phyloP scores from a whole-genome alignment of 2,797 vertebrate genomes.

The Gallinago stenura region DNA sequence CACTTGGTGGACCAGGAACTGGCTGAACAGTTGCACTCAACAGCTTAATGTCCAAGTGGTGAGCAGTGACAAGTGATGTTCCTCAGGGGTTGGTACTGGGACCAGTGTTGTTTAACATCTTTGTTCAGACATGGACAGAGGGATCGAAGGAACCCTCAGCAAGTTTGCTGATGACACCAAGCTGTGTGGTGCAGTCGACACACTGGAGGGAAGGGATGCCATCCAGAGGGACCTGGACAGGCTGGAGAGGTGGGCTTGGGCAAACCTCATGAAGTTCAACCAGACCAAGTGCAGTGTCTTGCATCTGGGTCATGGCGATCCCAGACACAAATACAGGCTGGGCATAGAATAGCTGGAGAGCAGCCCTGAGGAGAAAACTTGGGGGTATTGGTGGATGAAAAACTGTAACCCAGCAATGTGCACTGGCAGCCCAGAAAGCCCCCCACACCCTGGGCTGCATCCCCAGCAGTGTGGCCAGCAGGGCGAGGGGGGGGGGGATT shows the following conservation, averaged over 20 bases:
- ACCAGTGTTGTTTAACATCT: background rate
- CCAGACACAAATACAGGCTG: background rate
- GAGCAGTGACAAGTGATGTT: background rate
- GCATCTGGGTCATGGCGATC: background rate
- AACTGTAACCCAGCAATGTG: background rate
- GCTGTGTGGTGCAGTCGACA: no score
- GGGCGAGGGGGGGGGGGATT: background rate
- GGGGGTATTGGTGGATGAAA: background rate
- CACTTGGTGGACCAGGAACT: background rate
- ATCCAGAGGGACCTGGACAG: background rate
- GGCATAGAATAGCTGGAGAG: background rate
- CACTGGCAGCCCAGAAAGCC: background rate
- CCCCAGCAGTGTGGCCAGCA: background rate
- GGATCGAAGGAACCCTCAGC: background rate
- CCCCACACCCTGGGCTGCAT: background rate
- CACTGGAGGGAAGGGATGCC: background rate
- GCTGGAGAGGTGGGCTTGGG: background rate
- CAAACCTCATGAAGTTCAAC: background rate
- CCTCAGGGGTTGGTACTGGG: background rate
- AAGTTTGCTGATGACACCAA: background rate
- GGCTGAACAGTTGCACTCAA: background rate
- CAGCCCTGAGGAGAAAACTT: background rate
- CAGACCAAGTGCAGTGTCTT: background rate
- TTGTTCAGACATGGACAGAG: background rate
- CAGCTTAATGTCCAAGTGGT: fast-evolving